Evolutionary conservation across 2,113 vertebrate species (phyloP).

Genomic region (Antechinus flavipes): DNA sequence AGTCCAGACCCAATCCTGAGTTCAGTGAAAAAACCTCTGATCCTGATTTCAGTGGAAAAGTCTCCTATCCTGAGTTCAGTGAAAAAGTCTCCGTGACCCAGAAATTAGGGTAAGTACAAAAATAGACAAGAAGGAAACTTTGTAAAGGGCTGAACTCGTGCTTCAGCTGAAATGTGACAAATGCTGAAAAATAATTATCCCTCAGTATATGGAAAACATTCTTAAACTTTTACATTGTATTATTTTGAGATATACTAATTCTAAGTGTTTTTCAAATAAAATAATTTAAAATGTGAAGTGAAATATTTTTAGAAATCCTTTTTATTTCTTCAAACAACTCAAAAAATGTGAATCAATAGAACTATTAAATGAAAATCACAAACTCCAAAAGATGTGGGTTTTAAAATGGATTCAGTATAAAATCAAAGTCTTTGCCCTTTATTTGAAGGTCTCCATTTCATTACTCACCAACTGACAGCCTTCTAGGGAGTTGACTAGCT

Average conservation of each 20-base stretch:
- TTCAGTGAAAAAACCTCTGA: too few relatives aligned
- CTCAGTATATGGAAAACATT: background rate
- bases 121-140: too few relatives aligned
- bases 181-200: background rate
- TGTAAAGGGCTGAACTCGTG: too few relatives aligned
- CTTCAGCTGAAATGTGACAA: background rate
- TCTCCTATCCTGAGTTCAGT: too few relatives aligned
- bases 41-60: too few relatives aligned
- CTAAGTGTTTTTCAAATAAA: background rate
- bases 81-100: too few relatives aligned
- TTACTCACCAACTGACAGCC: constrained; percentile 97
- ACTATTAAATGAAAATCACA: background rate
- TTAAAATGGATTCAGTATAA: background rate
- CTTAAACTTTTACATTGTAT: background rate
- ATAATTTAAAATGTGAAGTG: background rate
- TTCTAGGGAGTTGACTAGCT: constrained; percentile 95
- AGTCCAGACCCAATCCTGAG: too few relatives aligned
- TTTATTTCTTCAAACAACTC: constrained; percentile 8
- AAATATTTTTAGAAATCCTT: constrained; percentile 29
- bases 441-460: constrained; percentile 12
- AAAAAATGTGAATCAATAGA: background rate
- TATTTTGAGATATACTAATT: background rate
- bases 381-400: background rate
- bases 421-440: constrained; percentile 37
- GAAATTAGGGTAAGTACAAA: too few relatives aligned